Percentiles rank a stretch among this genome's conserved stretches.
phyloP scores from a whole-genome alignment of 2,797 vertebrate genomes.

The Galago senegalensis region DNA sequence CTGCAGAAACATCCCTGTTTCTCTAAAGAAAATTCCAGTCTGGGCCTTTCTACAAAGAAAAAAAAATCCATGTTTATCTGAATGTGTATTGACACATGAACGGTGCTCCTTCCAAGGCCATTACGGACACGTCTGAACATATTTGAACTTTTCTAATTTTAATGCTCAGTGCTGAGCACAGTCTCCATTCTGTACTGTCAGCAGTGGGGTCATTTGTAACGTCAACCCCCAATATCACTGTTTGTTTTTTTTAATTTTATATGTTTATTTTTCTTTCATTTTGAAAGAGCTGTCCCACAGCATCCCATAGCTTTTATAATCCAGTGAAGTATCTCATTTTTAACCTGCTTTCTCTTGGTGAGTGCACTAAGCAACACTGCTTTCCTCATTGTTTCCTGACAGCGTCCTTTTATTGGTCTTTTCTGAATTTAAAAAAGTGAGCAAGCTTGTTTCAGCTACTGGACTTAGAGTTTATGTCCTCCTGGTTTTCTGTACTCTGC shows the following conservation, averaged over 20 bases:
- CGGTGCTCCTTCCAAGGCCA: slow-evolving; percentile 59
- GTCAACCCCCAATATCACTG: slow-evolving; percentile 10
- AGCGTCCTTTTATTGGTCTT: slow-evolving; percentile 37
- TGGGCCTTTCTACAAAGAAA: slow-evolving; percentile 15
- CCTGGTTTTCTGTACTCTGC: background rate
- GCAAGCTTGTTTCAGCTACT: slow-evolving; percentile 13
- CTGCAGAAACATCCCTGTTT: background rate
- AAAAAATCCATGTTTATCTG: background rate
- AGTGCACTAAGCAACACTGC: slow-evolving; percentile 8
- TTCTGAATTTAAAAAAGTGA: slow-evolving; percentile 49
- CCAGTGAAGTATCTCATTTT: slow-evolving; percentile 8
- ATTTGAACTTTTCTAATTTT: background rate
- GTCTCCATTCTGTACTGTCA: slow-evolving; percentile 20
- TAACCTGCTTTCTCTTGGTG: slow-evolving; percentile 55
- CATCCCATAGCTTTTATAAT: background rate
- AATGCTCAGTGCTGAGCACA: background rate
- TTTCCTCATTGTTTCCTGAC: slow-evolving; percentile 44
- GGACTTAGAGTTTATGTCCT: background rate
- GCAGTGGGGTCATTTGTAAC: slow-evolving; percentile 55
- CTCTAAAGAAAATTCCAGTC: background rate
- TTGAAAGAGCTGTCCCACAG: background rate
- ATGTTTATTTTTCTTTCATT: slow-evolving; percentile 39
- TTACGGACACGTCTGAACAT: slow-evolving; percentile 43
- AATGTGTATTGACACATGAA: background rate
- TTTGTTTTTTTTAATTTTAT: background rate